Conservation (phyloP, 2,797 vertebrate genomes). For the Neopelma chrysocephalum region DNA sequence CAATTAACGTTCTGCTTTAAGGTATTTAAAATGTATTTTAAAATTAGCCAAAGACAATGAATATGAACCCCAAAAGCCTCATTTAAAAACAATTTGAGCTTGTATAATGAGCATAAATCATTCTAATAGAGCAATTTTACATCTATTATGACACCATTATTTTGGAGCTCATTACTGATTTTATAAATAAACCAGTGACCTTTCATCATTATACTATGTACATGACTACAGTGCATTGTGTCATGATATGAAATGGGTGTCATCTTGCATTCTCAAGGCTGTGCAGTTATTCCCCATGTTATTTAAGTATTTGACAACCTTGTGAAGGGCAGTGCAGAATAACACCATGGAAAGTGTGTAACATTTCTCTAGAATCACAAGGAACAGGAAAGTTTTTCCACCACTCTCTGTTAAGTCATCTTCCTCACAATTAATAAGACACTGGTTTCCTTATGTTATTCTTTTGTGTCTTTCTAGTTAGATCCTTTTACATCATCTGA, state of each 20-base stretch:
- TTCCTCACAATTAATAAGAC: neutral
- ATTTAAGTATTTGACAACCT: neutral
- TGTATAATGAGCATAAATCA: conserved; percentile 64
- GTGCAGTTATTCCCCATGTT: neutral
- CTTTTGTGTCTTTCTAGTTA: neutral
- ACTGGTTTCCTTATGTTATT: neutral
- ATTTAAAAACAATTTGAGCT: conserved; percentile 65
- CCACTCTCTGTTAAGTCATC: neutral
- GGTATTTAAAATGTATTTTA: conserved; percentile 45
- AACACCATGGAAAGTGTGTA: neutral
- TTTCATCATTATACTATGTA: neutral
- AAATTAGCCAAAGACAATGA: conserved; percentile 54
- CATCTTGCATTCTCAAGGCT: neutral
- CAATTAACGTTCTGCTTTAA: conserved; percentile 43
- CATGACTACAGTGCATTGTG: neutral
- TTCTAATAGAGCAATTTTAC: conserved; percentile 61
- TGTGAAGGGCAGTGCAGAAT: neutral
- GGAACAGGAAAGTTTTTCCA: neutral
- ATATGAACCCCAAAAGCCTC: conserved; percentile 28
- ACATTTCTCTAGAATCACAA: neutral
- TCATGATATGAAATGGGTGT: neutral
- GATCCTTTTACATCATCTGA: neutral
- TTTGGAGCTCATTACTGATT: conserved; percentile 52
- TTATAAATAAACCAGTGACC: conserved; percentile 65
- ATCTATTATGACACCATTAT: conserved; percentile 60